phyloP scores from a whole-genome alignment of 2,113 vertebrate genomes.

The Saguinus imperator region DNA sequence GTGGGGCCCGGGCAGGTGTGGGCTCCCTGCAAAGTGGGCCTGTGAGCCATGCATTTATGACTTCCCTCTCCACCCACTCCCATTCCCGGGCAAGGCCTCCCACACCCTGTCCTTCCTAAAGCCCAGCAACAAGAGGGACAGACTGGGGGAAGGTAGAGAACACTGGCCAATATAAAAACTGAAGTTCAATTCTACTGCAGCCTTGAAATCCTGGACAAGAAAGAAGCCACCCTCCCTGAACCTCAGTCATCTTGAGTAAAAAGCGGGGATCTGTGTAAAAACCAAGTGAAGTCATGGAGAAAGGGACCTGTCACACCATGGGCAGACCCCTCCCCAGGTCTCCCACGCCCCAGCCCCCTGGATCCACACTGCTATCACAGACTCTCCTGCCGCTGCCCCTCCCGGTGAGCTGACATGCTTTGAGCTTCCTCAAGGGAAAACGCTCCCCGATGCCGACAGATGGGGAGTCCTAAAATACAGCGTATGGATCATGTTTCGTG shows the following conservation, averaged over 20 bases:
- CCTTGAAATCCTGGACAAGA: not conserved
- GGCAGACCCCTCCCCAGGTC: not conserved
- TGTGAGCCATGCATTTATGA: not conserved
- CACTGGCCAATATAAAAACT: not conserved
- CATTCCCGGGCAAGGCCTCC: not conserved
- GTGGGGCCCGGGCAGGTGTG: not conserved
- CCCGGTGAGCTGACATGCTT: not conserved
- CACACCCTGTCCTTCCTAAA: not conserved
- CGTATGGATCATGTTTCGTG: conserved; percentile 76
- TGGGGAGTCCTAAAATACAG: conserved; percentile 78
- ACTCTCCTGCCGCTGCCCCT: not conserved
- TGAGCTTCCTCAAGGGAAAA: conserved; percentile 36
- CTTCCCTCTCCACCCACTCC: not conserved
- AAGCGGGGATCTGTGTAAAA: not conserved
- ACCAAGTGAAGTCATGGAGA: not conserved
- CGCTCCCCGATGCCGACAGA: conserved; percentile 64
- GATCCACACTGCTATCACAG: not conserved
- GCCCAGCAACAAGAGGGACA: not conserved
- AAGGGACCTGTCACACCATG: not conserved
- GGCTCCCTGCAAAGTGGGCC: not conserved
- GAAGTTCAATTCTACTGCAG: not conserved
- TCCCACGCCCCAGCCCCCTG: not conserved
- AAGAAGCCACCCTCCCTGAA: not conserved
- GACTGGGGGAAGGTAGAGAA: not conserved
- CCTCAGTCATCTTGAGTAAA: not conserved